Conservation (phyloP, 2,113 vertebrate genomes). For the Cebidichthys violaceus region DNA sequence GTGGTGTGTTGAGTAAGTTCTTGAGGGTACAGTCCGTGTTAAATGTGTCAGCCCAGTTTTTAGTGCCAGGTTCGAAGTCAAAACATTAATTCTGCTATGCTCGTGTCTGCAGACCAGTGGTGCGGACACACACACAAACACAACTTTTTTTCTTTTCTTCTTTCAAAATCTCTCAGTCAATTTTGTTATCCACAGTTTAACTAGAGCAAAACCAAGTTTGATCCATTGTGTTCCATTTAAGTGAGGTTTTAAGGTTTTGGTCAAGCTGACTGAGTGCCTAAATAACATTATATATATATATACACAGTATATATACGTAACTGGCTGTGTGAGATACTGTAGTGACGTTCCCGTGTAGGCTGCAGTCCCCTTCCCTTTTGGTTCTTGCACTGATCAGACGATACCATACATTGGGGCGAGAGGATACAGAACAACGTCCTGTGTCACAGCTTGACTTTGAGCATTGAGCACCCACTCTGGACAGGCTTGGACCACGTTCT, state of each 20-base stretch:
- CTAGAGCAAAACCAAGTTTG: conserved; percentile 11
- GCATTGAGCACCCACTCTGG: conserved; percentile 15
- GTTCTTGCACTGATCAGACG: conserved; percentile 13
- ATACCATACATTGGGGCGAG: conserved; percentile 7
- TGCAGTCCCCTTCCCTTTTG: not conserved
- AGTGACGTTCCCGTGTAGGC: not conserved
- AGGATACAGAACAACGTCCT: conserved; percentile 23
- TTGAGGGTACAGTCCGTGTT: conserved; percentile 21
- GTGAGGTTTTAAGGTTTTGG: not conserved
- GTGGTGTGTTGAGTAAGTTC: conserved; percentile 25
- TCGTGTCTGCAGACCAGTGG: conserved; percentile 14
- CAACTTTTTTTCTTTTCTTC: not conserved
- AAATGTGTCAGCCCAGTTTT: conserved; percentile 14
- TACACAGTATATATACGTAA: too few relatives aligned
- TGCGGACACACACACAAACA: not conserved
- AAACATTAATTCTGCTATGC: conserved; percentile 5
- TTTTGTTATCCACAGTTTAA: not conserved
- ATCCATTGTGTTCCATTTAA: not conserved
- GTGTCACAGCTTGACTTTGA: conserved; percentile 31
- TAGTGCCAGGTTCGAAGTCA: not conserved
- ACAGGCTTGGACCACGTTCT: conserved; percentile 35
- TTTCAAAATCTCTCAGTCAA: not conserved
- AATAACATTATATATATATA: not conserved
- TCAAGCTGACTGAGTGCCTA: not conserved
- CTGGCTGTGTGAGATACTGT: not conserved